Base-by-base conservation (phyloP, 2,113 vertebrate genomes). In the Silurus glanis region DNA sequence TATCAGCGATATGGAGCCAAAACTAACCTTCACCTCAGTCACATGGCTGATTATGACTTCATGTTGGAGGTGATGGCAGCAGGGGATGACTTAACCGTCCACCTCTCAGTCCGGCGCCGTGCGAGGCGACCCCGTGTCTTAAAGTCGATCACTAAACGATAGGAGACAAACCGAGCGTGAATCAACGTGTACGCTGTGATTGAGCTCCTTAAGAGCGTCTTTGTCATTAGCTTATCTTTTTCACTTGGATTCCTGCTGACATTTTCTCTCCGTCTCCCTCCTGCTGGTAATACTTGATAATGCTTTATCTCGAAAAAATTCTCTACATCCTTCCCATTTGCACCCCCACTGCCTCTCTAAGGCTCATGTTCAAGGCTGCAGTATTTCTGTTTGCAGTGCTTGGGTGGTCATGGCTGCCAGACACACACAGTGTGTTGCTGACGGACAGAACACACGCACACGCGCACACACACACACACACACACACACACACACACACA, bases 401-500 rank as follows among this genome's bases (percentile, higher is more conserved):
- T 89, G 88, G 88, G 88, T 89, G 88, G 88, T 89, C 85, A 80
- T 49, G 67, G 76, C 71, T 82, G 80, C 83, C 87, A 90, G 85
- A 87, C 83, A 80, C 80, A 45, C 83, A 71, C 80, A 55, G 64
- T 71, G 66, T 71, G 81, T 62, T 82, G 85, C 69, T 85, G 88
- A 89, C 45, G 45, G 88, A 89, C 83, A 67, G 83, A 85, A 85
- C 76, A 23, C 88, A 84, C 66, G 56, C 86, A 85, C 88, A 88
- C 90, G 84, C 91, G 85, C 83, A 69, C 58, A 80, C 66, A 69
- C 83, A 85, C 87, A 89, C 83, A 84, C 89, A 91, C 91, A 90
- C 91, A 91, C 89, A 9, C 88, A 89, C 90, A 91, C 71, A 56
- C 91, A 88, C n/a, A n/a, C n/a, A n/a, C n/a, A n/a, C n/a, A n/a